Evolutionary conservation across 2,113 vertebrate genomes (phyloP), one percentile per base, ranked within the genome.

Genomic region (Andinoacara biseriatus): DNA sequence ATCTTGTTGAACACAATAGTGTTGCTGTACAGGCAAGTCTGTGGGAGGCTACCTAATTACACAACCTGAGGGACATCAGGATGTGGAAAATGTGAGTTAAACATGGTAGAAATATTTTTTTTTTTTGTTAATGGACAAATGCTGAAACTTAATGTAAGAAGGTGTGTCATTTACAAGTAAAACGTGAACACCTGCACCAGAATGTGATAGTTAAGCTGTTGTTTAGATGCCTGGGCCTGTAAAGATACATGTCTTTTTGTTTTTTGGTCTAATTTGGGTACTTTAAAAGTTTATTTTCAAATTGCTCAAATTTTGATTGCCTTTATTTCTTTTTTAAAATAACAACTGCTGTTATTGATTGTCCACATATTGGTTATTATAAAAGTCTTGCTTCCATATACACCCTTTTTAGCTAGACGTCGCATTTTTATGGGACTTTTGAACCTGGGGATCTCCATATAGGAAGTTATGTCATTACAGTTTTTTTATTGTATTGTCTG

Each of bases 241-340:
- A 49, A 69, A 46, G 38, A 54, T 8, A 56, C 54, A n/a, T 10
- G 54, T n/a, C 18, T 56, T 9, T 38, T 38, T 10, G 20, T n/a
- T 56, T 20, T 65, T 14, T 20, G 18, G 13, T 67, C 38, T 26
- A 26, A 3, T 22, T 67, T 29, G 9, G 29, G 22, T 17, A 67
- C 38, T 65, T 65, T 65, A 65, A 67, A 67, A 26, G 5, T 67
- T 46, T 72, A 72, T n/a, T 72, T 72, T 72, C 17, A 72, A 52
- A n/a, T 52, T 72, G 26, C 57, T 26, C 58, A 59, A 15, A 15
- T 60, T 60, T 13, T 2, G 1, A 29, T 7, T 29, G 56, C 10
- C 20, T 38, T 62, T 11, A 4, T 24, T 61, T 18, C 1, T 26
- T 56, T 35, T 15, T 38, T 75, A 13, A 11, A 22, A 22, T 10